Base-by-base conservation (phyloP, 2,113 vertebrate species). In the Zosterops borbonicus region DNA sequence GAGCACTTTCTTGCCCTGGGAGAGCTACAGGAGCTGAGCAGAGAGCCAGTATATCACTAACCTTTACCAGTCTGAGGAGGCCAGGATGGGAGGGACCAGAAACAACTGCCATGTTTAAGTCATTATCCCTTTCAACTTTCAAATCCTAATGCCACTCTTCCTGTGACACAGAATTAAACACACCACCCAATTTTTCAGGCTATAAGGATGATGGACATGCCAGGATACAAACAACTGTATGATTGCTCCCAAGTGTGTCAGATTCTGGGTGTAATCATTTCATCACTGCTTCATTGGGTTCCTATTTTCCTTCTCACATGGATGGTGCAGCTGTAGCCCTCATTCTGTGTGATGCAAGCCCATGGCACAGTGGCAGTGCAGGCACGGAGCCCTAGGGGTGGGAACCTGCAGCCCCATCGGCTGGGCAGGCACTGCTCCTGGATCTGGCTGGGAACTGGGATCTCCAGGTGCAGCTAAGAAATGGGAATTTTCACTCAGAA, bases 271-370 rank as follows among this genome's bases (percentile, higher is more conserved):
- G 35, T 2, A 22, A 49, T 12, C 0, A 21, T 25, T 68, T n/a
- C 18, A 18, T 5, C 46, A 2, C 24, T 9, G 67, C 46, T 46
- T 37, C 23, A 5, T 12, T 4, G 0, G 21, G 13, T 14, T 9
- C 49, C 19, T 10, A 0, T 39, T 35, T 41, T 28, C 41, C 7
- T 23, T 39, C 83, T 60, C 21, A 4, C 6, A 21, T 0, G 4
- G 55, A 9, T 3, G 28, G 56, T 28, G 52, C 15, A 14, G 64
- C 80, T 13, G 58, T 6, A 33, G 16, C 41, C 23, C 58, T 3
- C 20, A 11, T 4, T 13, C 62, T 33, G 44, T 7, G 63, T 15
- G 58, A 10, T 24, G 46, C 41, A 84, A 50, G 69, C 29, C 56
- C 47, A 10, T 0, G 3, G 41, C 70, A 11, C 11, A 1, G 28